Evolutionary conservation across 2,113 vertebrate species (phyloP).

Genomic region (Pagrus major): DNA sequence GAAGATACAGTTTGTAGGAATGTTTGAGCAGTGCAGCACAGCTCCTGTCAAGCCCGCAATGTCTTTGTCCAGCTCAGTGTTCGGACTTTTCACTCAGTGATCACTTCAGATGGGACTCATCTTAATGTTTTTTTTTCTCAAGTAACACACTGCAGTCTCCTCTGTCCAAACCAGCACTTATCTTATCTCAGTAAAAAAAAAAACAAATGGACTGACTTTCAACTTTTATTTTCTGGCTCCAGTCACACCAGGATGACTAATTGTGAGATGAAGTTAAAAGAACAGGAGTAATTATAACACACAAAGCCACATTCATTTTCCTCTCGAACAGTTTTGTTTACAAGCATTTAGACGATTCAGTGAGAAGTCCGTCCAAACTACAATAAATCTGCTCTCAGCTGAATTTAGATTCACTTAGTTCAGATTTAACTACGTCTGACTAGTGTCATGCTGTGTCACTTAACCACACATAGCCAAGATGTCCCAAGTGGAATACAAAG

Average conservation of each 20-base stretch:
- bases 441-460: background rate
- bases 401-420: background rate
- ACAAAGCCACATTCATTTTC: background rate
- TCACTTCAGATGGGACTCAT: background rate
- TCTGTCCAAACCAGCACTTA: constrained; percentile 14
- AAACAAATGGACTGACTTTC: background rate
- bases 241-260: background rate
- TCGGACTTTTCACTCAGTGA: background rate
- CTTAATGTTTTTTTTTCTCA: background rate
- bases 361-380: background rate
- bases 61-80: background rate
- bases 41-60: background rate
- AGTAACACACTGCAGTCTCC: background rate
- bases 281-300: background rate
- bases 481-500: background rate
- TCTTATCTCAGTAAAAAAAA: background rate
- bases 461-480: background rate
- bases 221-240: no score
- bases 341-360: background rate
- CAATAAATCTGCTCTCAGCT: background rate
- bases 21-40: background rate
- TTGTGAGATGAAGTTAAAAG: background rate
- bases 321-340: background rate
- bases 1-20: background rate
- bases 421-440: background rate